A percentile compares a stretch with the other conserved stretches of the same genome.
phyloP scores from a whole-genome alignment of 2,888 invertebrate genomes.

The Drosophila paracracens region DNA sequence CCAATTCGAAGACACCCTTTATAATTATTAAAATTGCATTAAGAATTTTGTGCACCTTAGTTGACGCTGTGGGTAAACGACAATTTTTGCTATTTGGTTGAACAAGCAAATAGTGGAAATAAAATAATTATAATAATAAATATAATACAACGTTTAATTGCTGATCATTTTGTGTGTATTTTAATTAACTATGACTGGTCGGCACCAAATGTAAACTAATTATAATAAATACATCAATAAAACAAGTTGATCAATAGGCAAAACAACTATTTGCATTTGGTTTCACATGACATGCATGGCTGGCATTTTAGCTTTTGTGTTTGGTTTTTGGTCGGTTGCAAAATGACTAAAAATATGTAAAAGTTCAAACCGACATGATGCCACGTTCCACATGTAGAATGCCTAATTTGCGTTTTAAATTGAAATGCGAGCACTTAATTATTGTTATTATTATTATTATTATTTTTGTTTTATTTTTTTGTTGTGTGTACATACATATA shows the following conservation, averaged over 20 bases:
- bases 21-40: constrained; percentile 22
- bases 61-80: constrained; percentile 46
- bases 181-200: constrained; percentile 69
- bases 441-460: constrained; percentile 46
- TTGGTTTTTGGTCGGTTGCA: neutral
- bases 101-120: constrained; percentile 25
- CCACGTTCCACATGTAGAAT: constrained; percentile 36
- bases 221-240: constrained; percentile 73
- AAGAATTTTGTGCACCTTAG: constrained; percentile 43
- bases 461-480: constrained; percentile 4
- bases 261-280: constrained; percentile 28
- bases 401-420: constrained; percentile 41
- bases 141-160: constrained; percentile 43
- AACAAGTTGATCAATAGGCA: constrained; percentile 56
- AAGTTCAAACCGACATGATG: neutral
- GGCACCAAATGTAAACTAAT: constrained; percentile 62
- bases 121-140: constrained; percentile 65
- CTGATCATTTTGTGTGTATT: constrained; percentile 44
- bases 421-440: constrained; percentile 68
- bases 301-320: constrained; percentile 7
- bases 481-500: neutral
- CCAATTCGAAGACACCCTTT: neutral
- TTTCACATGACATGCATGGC: constrained; percentile 2
- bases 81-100: constrained; percentile 30
- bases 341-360: neutral